These are phyloP conservation scores for Hydraecia micacea DNA, from an alignment of 2,888 invertebrate species.

Conservation along the genomic window DNA sequence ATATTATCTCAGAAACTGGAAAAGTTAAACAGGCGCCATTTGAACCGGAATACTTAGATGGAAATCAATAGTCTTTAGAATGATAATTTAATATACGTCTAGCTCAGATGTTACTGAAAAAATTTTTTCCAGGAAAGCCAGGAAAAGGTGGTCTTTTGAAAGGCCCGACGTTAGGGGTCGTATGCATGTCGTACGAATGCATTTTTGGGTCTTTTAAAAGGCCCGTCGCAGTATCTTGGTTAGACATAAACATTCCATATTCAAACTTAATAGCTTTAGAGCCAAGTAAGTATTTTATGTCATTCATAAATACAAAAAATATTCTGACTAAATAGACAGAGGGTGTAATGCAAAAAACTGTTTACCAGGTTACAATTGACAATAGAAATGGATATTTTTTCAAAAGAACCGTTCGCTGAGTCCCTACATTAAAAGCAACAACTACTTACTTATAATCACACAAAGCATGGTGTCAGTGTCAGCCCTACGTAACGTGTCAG, in stretches of 20 bases:
- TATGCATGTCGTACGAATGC: too few species aligned
- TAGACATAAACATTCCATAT: too few species aligned
- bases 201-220: neutral
- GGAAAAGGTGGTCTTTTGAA: too few species aligned
- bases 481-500: slow-evolving; percentile 84
- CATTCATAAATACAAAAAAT: neutral
- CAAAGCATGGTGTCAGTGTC: slow-evolving; percentile 66
- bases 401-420: neutral
- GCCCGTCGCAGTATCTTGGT: neutral
- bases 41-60: neutral
- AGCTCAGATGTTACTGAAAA: too few species aligned
- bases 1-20: neutral
- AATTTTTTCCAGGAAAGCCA: too few species aligned
- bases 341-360: neutral
- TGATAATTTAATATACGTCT: neutral
- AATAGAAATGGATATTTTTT: neutral
- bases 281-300: neutral
- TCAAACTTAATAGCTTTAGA: neutral
- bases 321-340: neutral
- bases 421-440: slow-evolving; percentile 14
- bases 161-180: too few species aligned
- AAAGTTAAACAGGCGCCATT: too few species aligned
- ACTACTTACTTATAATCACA: slow-evolving; percentile 38
- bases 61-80: neutral
- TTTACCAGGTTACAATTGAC: neutral